These are phyloP conservation scores for Zaprionus africanus DNA, from an alignment of 1,140 invertebrate genomes.

Conservation along the genomic window DNA sequence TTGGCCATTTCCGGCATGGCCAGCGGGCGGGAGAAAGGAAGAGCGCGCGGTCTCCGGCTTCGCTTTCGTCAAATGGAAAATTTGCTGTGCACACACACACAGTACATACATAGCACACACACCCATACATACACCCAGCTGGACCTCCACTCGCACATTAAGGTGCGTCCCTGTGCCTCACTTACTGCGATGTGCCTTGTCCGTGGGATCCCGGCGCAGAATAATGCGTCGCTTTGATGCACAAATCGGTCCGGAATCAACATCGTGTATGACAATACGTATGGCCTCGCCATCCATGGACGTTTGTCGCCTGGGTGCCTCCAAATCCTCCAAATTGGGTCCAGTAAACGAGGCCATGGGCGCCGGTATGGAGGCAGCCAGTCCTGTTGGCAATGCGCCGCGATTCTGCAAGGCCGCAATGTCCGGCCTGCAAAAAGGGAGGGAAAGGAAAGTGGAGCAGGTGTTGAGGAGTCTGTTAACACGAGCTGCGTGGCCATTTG, in stretches of 20 bases:
- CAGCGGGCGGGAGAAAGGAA: conserved; percentile 13
- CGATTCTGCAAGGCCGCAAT: conserved; percentile 89
- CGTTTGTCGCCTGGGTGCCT: conserved; percentile 89
- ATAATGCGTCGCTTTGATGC: conserved; percentile 90
- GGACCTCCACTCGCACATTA: conserved; percentile 21
- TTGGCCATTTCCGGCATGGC: conserved; percentile 75
- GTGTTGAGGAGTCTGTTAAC: background rate
- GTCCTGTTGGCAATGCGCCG: conserved; percentile 84
- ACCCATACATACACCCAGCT: conserved; percentile 16
- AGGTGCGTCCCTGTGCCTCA: conserved; percentile 44
- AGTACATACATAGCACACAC: conserved; percentile 23
- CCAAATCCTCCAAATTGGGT: conserved; percentile 86
- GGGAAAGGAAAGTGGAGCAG: background rate
- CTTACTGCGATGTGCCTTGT: conserved; percentile 95
- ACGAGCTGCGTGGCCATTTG: background rate
- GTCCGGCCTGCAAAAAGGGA: conserved; percentile 87
- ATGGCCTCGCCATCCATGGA: conserved; percentile 96
- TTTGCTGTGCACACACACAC: conserved; percentile 24
- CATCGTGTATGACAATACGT: conserved; percentile 96
- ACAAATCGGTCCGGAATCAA: conserved; percentile 89
- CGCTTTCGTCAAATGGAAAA: conserved; percentile 47
- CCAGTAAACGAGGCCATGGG: conserved; percentile 85
- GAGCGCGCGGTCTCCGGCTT: conserved; percentile 24
- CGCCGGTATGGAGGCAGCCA: conserved; percentile 85
- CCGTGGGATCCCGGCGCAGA: conserved; percentile 90